These are phyloP conservation scores for Clarias macrocephalus DNA, from an alignment of 2,113 vertebrate genomes.

Conservation along the genomic window DNA sequence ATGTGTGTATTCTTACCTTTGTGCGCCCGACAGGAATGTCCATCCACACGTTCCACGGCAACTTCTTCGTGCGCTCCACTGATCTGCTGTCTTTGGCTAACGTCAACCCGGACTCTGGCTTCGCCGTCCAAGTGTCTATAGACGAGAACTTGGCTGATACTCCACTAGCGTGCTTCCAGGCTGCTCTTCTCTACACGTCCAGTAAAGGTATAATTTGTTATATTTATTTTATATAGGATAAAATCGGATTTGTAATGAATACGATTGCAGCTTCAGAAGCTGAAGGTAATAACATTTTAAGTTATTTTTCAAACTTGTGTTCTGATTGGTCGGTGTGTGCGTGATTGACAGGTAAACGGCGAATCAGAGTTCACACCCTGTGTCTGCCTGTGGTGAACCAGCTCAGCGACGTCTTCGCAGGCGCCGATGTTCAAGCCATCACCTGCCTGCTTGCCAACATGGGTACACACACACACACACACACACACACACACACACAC, in stretches of 20 bases:
- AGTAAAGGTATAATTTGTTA: conserved; percentile 84
- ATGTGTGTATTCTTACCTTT: background rate
- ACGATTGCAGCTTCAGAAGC: background rate
- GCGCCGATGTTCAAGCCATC: conserved; percentile 91
- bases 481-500: background rate
- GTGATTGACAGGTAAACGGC: conserved; percentile 81
- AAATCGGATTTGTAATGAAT: background rate
- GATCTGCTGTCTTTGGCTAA: conserved; percentile 95
- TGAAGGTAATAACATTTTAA: background rate
- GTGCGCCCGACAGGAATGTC: conserved; percentile 81
- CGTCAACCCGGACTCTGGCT: conserved; percentile 94
- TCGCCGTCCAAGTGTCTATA: conserved; percentile 96
- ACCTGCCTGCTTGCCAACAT: conserved; percentile 93
- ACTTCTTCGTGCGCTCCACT: conserved; percentile 97
- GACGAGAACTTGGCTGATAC: conserved; percentile 91
- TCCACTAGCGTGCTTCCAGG: conserved; percentile 93
- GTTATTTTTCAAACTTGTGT: background rate
- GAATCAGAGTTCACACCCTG: conserved; percentile 93
- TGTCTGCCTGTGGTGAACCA: conserved; percentile 93
- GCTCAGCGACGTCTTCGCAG: conserved; percentile 88
- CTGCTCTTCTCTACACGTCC: conserved; percentile 94
- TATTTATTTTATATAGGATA: background rate
- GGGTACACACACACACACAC: conserved; percentile 71
- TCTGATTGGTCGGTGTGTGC: background rate
- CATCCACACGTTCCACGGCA: conserved; percentile 98